Percentiles rank a stretch among this genome's conserved stretches.
Evolutionary conservation across 2,888 invertebrate species (phyloP).

Genomic region (Abscondita cerata): DNA sequence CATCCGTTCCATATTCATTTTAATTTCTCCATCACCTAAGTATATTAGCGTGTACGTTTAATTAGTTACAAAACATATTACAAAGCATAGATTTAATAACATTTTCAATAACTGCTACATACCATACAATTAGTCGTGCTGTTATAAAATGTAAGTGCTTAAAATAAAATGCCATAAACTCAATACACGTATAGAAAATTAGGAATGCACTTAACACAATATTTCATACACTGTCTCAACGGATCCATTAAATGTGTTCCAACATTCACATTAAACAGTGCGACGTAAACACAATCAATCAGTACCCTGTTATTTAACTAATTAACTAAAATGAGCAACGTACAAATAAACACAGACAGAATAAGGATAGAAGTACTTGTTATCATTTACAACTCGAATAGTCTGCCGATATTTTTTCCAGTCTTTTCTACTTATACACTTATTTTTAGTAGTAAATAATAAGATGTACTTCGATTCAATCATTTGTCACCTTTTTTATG

Average conservation of each 20-base stretch:
- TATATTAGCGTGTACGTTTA: no score
- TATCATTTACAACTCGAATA: background rate
- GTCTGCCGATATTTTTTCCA: background rate
- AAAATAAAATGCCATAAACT: no score
- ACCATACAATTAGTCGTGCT: constrained; percentile 8
- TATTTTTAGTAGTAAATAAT: background rate
- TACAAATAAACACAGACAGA: background rate
- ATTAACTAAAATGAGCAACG: background rate
- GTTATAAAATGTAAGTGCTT: background rate
- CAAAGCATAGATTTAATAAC: constrained; percentile 9
- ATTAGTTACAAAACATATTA: no score
- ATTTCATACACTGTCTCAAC: background rate
- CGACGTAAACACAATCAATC: background rate
- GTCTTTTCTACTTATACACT: constrained; percentile 7
- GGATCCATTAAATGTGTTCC: background rate
- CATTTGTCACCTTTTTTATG: background rate
- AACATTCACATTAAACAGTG: background rate
- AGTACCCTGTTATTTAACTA: background rate
- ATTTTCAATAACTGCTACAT: background rate
- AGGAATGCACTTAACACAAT: constrained; percentile 4
- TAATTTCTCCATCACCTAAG: no score
- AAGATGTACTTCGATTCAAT: background rate
- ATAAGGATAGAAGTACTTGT: background rate
- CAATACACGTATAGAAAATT: constrained; percentile 3
- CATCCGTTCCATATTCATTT: no score